phyloP scores from a whole-genome alignment of 2,888 invertebrate species.

The Volucella zonaria region DNA sequence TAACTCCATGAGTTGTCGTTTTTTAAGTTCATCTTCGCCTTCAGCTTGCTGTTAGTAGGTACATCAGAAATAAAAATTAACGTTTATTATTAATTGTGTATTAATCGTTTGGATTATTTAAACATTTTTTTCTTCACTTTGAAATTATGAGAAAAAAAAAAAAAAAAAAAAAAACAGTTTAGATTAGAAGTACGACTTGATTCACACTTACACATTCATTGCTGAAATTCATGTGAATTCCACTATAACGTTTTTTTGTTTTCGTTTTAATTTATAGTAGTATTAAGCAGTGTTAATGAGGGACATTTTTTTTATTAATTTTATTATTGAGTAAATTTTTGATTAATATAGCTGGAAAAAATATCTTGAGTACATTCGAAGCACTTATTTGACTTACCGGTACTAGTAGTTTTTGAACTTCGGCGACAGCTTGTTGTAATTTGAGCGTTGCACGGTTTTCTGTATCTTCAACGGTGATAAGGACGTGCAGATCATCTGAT shows the following conservation, averaged over 20 bases:
- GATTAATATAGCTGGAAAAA: conserved; percentile 65
- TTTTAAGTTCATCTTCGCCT: conserved; percentile 99
- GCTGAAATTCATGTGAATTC: conserved; percentile 45
- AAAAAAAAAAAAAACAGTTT: conserved; percentile 76
- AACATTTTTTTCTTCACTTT: conserved; percentile 63
- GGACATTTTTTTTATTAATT: conserved; percentile 57
- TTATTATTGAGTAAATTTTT: conserved; percentile 45
- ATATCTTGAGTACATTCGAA: not conserved
- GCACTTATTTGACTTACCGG: conserved; percentile 89
- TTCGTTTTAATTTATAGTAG: conserved; percentile 35
- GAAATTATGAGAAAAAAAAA: conserved; percentile 76
- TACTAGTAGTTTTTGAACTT: conserved; percentile 98
- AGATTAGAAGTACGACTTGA: conserved; percentile 25
- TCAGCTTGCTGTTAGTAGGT: conserved; percentile 93
- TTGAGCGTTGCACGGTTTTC: conserved; percentile 98
- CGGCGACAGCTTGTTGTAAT: conserved; percentile 97
- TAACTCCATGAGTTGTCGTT: conserved; percentile 99
- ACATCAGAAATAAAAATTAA: conserved; percentile 73
- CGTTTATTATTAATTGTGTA: conserved; percentile 70
- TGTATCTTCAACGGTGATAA: conserved; percentile 99
- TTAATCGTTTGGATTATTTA: conserved; percentile 73
- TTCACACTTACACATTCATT: conserved; percentile 53
- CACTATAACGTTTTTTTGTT: conserved; percentile 19
- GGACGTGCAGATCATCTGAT: conserved; percentile 98
- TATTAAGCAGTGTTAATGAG: conserved; percentile 68